Conservation (phyloP, 2,797 vertebrate species). For the Chelonia mydas region DNA sequence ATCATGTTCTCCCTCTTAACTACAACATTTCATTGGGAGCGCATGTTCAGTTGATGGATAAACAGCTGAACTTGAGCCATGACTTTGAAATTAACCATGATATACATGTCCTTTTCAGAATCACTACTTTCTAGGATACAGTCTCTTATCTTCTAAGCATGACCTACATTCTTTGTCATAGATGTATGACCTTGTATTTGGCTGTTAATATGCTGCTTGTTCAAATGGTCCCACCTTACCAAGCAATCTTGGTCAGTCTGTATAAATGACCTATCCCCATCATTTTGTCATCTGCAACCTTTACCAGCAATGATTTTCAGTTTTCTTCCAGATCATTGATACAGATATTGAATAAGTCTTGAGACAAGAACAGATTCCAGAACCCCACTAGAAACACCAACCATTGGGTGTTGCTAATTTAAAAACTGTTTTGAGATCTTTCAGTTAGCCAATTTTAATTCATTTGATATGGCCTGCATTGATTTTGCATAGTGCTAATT, state of each 20-base stretch:
- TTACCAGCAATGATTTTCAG: neutral
- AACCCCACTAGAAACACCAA: neutral
- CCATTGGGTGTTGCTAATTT: neutral
- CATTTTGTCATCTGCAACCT: neutral
- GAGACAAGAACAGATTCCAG: neutral
- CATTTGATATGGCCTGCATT: neutral
- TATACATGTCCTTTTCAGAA: neutral
- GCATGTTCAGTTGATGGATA: conserved; percentile 18
- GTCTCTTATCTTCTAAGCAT: neutral
- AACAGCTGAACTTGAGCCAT: conserved; percentile 3
- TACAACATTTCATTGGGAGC: neutral
- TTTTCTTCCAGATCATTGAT: neutral
- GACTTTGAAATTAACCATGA: neutral
- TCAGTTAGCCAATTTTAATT: neutral
- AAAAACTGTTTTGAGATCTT: neutral
- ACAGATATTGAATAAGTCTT: neutral
- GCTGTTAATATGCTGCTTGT: neutral
- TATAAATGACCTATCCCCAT: neutral
- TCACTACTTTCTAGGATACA: conserved; percentile 8
- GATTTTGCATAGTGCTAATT: neutral
- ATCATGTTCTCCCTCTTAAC: neutral
- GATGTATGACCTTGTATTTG: neutral
- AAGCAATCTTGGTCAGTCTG: neutral
- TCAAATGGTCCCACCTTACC: neutral
- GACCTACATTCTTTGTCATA: neutral